These are phyloP conservation scores for Seira ritae DNA, from an alignment of 2,888 invertebrate species.

Conservation along the genomic window DNA sequence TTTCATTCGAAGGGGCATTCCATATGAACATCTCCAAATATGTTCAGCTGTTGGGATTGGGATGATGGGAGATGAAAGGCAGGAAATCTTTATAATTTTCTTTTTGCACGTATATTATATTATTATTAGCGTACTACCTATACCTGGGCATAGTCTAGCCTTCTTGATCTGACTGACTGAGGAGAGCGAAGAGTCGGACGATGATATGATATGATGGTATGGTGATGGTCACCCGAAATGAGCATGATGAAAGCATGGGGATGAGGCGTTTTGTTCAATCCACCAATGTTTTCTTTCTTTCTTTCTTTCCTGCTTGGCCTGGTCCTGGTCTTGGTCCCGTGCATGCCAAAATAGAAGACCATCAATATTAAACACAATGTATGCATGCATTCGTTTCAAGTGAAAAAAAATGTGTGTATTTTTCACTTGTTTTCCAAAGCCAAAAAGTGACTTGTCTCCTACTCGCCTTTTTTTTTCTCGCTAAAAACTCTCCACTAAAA, in stretches of 20 bases:
- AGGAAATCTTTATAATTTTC: too few relatives aligned
- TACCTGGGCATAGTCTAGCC: too few relatives aligned
- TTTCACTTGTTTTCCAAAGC: conserved; percentile 7
- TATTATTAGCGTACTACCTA: too few relatives aligned
- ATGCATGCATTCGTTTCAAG: neutral
- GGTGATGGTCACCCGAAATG: neutral
- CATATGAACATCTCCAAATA: too few relatives aligned
- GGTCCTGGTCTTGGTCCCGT: neutral
- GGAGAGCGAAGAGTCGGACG: too few relatives aligned
- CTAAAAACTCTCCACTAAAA: conserved; percentile 2
- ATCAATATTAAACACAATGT: conserved; percentile 9
- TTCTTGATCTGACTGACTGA: too few relatives aligned
- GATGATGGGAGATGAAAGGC: too few relatives aligned
- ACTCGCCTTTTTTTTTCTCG: conserved; percentile 1
- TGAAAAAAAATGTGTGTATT: neutral
- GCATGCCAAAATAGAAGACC: neutral
- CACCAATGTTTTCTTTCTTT: neutral
- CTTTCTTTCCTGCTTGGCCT: too few relatives aligned
- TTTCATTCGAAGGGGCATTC: too few relatives aligned
- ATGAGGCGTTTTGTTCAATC: neutral
- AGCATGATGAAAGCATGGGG: neutral
- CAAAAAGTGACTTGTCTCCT: conserved; percentile 4
- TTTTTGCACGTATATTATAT: too few relatives aligned
- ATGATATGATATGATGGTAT: too few relatives aligned
- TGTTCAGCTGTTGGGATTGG: too few relatives aligned